Conservation (phyloP, 2,113 vertebrate genomes). For the Psettodes erumei region DNA sequence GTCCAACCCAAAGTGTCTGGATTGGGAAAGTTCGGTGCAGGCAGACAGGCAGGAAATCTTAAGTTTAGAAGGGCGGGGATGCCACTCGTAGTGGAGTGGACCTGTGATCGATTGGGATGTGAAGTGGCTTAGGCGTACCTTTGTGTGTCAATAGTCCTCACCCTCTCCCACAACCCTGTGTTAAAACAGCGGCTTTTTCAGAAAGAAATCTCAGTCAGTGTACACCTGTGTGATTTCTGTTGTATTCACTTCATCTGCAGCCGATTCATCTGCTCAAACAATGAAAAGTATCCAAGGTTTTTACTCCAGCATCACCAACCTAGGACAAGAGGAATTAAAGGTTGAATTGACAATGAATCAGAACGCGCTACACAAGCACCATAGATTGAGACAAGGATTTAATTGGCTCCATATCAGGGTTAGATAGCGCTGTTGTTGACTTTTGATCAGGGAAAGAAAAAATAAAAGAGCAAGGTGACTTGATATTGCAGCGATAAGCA, state of each 20-base stretch:
- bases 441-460: constrained; percentile 62
- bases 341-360: constrained; percentile 48
- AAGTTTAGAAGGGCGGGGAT: constrained; percentile 22
- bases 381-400: constrained; percentile 68
- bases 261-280: background rate
- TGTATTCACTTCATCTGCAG: background rate
- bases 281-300: background rate
- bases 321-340: constrained; percentile 9
- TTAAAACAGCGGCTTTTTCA: constrained; percentile 45
- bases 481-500: constrained; percentile 79
- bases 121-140: constrained; percentile 76
- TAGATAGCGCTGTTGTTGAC: constrained; percentile 67
- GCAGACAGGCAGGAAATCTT: constrained; percentile 9
- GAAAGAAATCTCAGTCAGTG: constrained; percentile 3
- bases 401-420: constrained; percentile 73
- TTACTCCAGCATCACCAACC: background rate
- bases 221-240: background rate
- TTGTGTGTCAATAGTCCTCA: constrained; percentile 75
- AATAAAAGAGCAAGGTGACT: constrained; percentile 78
- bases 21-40: constrained; percentile 29
- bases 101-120: constrained; percentile 75
- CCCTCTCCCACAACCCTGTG: constrained; percentile 59
- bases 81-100: constrained; percentile 63
- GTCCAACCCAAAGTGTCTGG: constrained; percentile 37
- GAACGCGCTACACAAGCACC: constrained; percentile 43